Conservation (phyloP, 2,113 vertebrate species). For the Nannobrachium achirus region DNA sequence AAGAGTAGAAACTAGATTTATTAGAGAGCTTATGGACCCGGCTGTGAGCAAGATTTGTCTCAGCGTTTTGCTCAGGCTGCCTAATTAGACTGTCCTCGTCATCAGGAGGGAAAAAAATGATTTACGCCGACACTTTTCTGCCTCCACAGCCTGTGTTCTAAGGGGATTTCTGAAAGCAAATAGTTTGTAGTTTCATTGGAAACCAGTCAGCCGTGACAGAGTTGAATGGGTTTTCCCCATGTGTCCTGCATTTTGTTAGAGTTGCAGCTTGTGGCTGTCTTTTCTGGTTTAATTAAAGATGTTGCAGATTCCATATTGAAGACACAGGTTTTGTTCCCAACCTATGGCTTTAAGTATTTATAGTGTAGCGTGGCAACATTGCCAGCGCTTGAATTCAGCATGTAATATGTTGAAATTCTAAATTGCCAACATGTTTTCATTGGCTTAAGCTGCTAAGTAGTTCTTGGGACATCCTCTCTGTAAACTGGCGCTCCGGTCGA, state of each 20-base stretch:
- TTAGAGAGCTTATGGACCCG: constrained; percentile 19
- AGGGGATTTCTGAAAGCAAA: constrained; percentile 40
- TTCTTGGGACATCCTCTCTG: constrained; percentile 51
- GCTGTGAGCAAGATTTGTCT: constrained; percentile 37
- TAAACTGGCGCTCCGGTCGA: constrained; percentile 53
- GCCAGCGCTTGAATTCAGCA: constrained; percentile 30
- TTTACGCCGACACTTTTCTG: constrained; percentile 25
- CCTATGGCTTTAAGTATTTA: not conserved
- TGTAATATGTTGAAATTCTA: constrained; percentile 54
- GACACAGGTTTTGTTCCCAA: constrained; percentile 3
- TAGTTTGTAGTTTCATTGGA: constrained; percentile 55
- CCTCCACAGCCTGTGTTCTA: constrained; percentile 16
- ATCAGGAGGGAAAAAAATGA: constrained; percentile 32
- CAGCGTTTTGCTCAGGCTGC: constrained; percentile 31
- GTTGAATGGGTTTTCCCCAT: constrained; percentile 68
- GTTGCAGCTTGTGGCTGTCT: constrained; percentile 28
- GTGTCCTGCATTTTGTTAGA: constrained; percentile 40
- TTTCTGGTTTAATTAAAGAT: constrained; percentile 60
- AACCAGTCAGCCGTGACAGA: constrained; percentile 68
- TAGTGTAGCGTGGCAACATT: not conserved
- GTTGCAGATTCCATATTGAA: constrained; percentile 32
- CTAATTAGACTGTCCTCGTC: constrained; percentile 42
- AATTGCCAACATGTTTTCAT: constrained; percentile 52
- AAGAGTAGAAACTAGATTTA: not conserved
- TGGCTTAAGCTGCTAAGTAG: constrained; percentile 54